These are phyloP conservation scores for Heliothis peltigera DNA, from an alignment of 2,888 invertebrate genomes.

Conservation along the genomic window DNA sequence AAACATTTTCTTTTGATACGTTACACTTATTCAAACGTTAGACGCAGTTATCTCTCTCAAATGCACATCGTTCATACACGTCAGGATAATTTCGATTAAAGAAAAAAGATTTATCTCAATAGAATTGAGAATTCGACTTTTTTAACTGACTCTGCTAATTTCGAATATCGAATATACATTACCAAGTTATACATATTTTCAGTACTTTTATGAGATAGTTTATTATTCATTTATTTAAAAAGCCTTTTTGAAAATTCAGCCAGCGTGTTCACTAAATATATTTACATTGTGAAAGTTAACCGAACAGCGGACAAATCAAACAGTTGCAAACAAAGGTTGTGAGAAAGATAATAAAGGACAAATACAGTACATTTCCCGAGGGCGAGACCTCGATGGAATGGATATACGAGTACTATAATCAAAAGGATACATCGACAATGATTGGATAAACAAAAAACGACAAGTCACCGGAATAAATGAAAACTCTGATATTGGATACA, in stretches of 20 bases:
- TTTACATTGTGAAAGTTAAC: constrained; percentile 17
- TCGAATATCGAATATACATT: too few species aligned
- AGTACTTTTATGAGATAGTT: neutral
- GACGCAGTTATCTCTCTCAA: constrained; percentile 13
- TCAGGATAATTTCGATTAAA: neutral
- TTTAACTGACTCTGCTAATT: neutral
- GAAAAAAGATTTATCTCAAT: neutral
- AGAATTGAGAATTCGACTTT: neutral
- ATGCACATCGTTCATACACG: constrained; percentile 26
- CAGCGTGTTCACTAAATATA: constrained; percentile 24
- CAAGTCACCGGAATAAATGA: constrained; percentile 46
- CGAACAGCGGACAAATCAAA: constrained; percentile 24
- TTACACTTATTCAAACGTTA: constrained; percentile 31
- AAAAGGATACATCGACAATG: constrained; percentile 43
- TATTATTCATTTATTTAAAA: neutral
- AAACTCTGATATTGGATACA: constrained; percentile 34
- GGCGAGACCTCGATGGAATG: constrained; percentile 51
- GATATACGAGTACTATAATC: constrained; percentile 46
- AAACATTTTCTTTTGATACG: constrained; percentile 29
- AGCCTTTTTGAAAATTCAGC: constrained; percentile 3
- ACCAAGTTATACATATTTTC: neutral
- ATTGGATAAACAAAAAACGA: constrained; percentile 59
- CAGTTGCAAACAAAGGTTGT: constrained; percentile 47
- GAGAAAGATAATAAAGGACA: constrained; percentile 59
- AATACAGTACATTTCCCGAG: constrained; percentile 61